A percentile compares a stretch with the other conserved stretches of the same genome.
phyloP scores from a whole-genome alignment of 2,113 vertebrate genomes.

The Odocoileus virginianus region DNA sequence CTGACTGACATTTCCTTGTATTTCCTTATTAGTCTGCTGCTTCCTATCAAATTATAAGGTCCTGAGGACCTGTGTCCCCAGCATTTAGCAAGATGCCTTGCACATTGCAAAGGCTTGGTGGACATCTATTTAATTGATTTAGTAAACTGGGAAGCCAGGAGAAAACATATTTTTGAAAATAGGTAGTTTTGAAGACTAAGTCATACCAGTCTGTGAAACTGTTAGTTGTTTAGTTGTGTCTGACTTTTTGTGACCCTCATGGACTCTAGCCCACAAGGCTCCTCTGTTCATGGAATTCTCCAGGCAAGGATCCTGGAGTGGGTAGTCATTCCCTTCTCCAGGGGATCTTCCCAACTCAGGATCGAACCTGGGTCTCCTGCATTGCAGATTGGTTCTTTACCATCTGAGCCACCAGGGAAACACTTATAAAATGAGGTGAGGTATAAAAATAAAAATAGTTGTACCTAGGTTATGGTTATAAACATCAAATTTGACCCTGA shows the following conservation, averaged over 20 bases:
- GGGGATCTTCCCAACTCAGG: not conserved
- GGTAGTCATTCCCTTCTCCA: not conserved
- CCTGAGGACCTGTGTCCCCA: not conserved
- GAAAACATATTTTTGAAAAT: not conserved
- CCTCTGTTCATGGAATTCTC: not conserved
- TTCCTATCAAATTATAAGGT: not conserved
- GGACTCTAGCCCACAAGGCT: not conserved
- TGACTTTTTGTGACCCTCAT: not conserved
- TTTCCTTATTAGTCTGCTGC: not conserved
- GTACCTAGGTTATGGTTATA: not conserved
- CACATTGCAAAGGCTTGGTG: not conserved
- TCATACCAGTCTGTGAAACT: not conserved
- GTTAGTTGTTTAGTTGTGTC: not conserved
- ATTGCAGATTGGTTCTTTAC: not conserved
- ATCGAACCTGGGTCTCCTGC: not conserved
- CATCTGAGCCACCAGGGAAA: not conserved
- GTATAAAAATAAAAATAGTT: slow-evolving; percentile 3
- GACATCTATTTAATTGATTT: not conserved
- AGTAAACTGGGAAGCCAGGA: not conserved
- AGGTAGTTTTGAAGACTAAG: not conserved
- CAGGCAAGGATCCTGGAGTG: not conserved
- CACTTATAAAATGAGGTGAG: not conserved
- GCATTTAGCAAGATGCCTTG: not conserved
- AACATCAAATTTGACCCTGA: not conserved
- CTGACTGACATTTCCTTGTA: not conserved